phyloP scores from a whole-genome alignment of 2,113 vertebrate genomes.

The Protomyctophum bolini region DNA sequence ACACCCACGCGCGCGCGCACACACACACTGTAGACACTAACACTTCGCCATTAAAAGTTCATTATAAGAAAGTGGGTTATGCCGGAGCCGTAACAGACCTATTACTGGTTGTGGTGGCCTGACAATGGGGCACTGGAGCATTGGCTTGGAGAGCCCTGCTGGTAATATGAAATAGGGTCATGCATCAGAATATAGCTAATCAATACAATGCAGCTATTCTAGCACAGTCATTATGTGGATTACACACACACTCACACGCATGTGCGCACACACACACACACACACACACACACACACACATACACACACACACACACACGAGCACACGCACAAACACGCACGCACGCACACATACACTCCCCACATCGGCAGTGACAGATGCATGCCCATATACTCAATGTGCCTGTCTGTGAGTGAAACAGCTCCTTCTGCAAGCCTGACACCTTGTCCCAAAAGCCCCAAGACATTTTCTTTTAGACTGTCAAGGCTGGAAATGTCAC shows the following conservation, averaged over 20 bases:
- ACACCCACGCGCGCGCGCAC: background rate
- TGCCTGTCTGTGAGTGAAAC: conserved; percentile 45
- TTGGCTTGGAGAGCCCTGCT: conserved; percentile 19
- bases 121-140: conserved; percentile 46
- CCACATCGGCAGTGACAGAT: background rate
- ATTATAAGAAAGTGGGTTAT: conserved; percentile 59
- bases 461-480: conserved; percentile 61
- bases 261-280: background rate
- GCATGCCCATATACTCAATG: background rate
- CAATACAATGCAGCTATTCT: conserved; percentile 51
- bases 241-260: conserved; percentile 5
- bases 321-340: background rate
- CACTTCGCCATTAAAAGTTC: conserved; percentile 55
- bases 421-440: conserved; percentile 47
- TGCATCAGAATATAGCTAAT: conserved; percentile 51
- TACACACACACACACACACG: background rate
- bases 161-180: conserved; percentile 28
- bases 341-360: background rate
- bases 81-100: conserved; percentile 48
- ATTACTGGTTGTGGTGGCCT: conserved; percentile 50
- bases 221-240: conserved; percentile 33
- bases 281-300: background rate
- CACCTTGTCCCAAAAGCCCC: conserved; percentile 55
- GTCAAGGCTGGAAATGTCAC: conserved; percentile 58
- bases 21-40: background rate